These are phyloP conservation scores for Epinotia ramella DNA, from an alignment of 2,888 invertebrate species.

Conservation along the genomic window DNA sequence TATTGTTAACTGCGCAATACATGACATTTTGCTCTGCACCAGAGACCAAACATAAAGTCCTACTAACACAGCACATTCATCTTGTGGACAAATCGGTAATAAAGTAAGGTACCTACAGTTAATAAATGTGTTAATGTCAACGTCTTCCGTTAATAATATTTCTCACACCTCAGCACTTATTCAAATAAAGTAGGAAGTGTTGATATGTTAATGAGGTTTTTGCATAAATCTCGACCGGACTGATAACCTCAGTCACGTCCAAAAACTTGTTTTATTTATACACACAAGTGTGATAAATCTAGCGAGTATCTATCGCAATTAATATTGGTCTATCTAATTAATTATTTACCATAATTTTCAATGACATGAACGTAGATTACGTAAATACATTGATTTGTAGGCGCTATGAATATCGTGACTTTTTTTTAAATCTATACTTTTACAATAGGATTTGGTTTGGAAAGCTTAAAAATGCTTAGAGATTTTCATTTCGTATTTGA, in stretches of 20 bases:
- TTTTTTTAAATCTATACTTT: background rate
- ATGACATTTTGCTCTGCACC: background rate
- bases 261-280: slow-evolving; percentile 50
- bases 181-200: slow-evolving; percentile 52
- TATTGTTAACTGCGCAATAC: background rate
- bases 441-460: background rate
- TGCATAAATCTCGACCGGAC: slow-evolving; percentile 50
- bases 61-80: slow-evolving; percentile 1
- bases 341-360: slow-evolving; percentile 46
- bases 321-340: slow-evolving; percentile 42
- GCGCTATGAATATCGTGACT: slow-evolving; percentile 1
- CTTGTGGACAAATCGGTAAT: slow-evolving; percentile 29
- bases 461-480: background rate
- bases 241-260: slow-evolving; percentile 47
- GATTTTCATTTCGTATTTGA: slow-evolving; percentile 12
- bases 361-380: slow-evolving; percentile 39
- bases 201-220: slow-evolving; percentile 53
- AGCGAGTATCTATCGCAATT: slow-evolving; percentile 34
- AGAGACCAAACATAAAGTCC: background rate
- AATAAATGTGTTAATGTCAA: slow-evolving; percentile 43
- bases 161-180: slow-evolving; percentile 48
- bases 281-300: slow-evolving; percentile 45
- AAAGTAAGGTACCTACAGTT: slow-evolving; percentile 30
- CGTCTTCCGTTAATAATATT: slow-evolving; percentile 44
- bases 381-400: slow-evolving; percentile 23